Conservation (phyloP, 2,888 invertebrate species). For the Hyposoter dolosus region DNA sequence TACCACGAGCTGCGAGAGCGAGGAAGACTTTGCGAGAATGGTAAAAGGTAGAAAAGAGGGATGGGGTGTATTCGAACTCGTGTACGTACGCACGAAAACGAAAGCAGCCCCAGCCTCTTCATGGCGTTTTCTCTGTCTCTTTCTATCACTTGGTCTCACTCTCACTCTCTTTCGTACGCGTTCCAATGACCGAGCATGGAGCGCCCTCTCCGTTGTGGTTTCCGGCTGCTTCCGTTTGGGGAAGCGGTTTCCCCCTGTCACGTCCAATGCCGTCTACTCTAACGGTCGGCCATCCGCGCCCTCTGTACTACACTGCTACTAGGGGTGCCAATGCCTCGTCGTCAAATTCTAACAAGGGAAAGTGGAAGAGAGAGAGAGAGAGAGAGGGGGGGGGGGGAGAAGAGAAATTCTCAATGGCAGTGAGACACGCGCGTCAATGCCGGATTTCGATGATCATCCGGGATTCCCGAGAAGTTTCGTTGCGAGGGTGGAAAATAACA, state of each 20-base stretch:
- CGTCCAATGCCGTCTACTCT: constrained; percentile 32
- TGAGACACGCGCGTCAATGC: constrained; percentile 65
- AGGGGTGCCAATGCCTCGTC: constrained; percentile 58
- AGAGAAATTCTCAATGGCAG: constrained; percentile 48
- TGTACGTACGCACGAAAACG: constrained; percentile 40
- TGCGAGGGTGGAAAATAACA: constrained; percentile 70
- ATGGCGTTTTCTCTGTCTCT: background rate
- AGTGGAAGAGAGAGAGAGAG: background rate
- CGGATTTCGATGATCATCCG: constrained; percentile 70
- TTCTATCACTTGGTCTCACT: background rate
- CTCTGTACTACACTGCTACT: constrained; percentile 16
- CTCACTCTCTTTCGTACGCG: constrained; percentile 5
- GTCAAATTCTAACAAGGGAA: constrained; percentile 62
- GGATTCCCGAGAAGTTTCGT: constrained; percentile 63
- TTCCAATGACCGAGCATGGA: constrained; percentile 38
- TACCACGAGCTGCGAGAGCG: constrained; percentile 19
- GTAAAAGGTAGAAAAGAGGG: constrained; percentile 44
- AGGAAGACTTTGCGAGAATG: constrained; percentile 28
- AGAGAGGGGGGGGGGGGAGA: constrained; percentile 3
- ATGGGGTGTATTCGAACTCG: constrained; percentile 50
- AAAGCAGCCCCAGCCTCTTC: constrained; percentile 18
- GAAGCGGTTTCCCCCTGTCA: constrained; percentile 53
- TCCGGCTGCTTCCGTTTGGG: constrained; percentile 60
- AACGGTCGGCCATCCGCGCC: constrained; percentile 32
- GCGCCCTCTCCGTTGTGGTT: constrained; percentile 58